Evolutionary conservation across 2,888 invertebrate species (phyloP).

Genomic region (Dermolepida albohirtum): DNA sequence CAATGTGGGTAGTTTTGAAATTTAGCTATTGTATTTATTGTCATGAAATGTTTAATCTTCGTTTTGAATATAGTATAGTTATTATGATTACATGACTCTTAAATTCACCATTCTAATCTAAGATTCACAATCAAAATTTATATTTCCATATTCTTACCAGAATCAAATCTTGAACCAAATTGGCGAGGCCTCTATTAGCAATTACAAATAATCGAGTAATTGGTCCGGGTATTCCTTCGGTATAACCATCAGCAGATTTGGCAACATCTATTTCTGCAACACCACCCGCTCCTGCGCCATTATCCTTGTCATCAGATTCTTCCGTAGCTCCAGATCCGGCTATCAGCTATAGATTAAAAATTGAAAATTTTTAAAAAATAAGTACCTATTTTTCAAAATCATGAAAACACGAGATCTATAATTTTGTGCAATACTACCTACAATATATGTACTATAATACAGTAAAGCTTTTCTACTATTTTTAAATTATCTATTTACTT

Average conservation of each 20-base stretch:
- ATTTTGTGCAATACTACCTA: too few species aligned
- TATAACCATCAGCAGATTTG: slow-evolving; percentile 74
- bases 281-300: slow-evolving; percentile 67
- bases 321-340: slow-evolving; percentile 80
- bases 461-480: too few species aligned
- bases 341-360: slow-evolving; percentile 74
- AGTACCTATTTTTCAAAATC: not conserved
- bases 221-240: slow-evolving; percentile 88
- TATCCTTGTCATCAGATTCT: slow-evolving; percentile 71
- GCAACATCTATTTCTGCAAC: slow-evolving; percentile 66
- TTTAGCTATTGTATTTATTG: too few species aligned
- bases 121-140: too few species aligned
- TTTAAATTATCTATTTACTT: too few species aligned
- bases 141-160: slow-evolving; percentile 72
- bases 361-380: slow-evolving; percentile 21
- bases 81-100: too few species aligned
- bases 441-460: too few species aligned
- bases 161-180: slow-evolving; percentile 88
- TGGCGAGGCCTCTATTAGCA: slow-evolving; percentile 88
- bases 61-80: too few species aligned
- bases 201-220: slow-evolving; percentile 88
- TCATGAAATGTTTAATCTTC: too few species aligned
- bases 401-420: too few species aligned
- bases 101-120: too few species aligned
- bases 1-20: too few species aligned